Conservation (phyloP, 2,113 vertebrate genomes). For the Saccopteryx leptura region DNA sequence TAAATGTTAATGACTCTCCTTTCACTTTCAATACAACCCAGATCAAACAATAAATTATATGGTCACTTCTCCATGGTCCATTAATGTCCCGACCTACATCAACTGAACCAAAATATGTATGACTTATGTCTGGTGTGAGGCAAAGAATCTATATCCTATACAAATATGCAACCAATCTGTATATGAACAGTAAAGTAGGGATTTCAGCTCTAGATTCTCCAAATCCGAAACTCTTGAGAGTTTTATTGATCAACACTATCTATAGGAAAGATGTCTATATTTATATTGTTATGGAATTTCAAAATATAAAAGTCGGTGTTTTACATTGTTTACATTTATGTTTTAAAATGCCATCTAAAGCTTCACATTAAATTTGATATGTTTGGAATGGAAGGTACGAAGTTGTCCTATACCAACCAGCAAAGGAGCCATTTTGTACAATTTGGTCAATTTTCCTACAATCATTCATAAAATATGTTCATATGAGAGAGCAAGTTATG, state of each 20-base stretch:
- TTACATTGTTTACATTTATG: not conserved
- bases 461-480: not conserved
- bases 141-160: not conserved
- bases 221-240: not conserved
- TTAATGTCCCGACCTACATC: not conserved
- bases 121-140: not conserved
- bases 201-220: not conserved
- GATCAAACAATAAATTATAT: not conserved
- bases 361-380: not conserved
- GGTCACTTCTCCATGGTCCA: not conserved
- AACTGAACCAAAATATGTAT: not conserved
- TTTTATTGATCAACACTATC: not conserved
- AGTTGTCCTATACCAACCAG: not conserved
- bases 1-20: not conserved
- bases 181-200: not conserved
- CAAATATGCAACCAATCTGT: not conserved
- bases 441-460: not conserved
- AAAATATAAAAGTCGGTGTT: not conserved
- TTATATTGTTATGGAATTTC: not conserved
- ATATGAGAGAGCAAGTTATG: not conserved
- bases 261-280: not conserved
- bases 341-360: conserved; percentile 43
- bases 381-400: not conserved
- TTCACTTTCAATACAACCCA: conserved; percentile 7
- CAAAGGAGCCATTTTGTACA: not conserved